phyloP scores from a whole-genome alignment of 2,888 invertebrate species.

The Sericinus montela region DNA sequence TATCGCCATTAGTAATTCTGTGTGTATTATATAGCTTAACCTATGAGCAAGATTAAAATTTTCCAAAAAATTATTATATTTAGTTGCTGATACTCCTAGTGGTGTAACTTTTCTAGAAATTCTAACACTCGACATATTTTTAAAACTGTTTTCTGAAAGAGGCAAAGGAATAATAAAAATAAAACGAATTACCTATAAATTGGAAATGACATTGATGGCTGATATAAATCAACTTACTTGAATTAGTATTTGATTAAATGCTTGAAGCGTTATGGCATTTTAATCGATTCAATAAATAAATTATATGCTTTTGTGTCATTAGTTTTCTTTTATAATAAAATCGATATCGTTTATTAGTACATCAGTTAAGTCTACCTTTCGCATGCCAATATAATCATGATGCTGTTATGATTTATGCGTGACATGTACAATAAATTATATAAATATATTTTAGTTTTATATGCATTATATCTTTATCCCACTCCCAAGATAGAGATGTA shows the following conservation, averaged over 20 bases:
- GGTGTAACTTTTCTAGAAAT: slow-evolving; percentile 1
- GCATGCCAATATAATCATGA: no score
- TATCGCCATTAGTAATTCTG: slow-evolving; percentile 9
- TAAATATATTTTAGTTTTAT: no score
- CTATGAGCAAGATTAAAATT: background rate
- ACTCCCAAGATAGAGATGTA: no score
- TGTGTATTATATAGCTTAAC: slow-evolving; percentile 8
- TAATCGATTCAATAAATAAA: background rate
- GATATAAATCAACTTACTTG: slow-evolving; percentile 11
- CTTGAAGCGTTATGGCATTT: background rate
- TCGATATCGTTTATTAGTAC: no score
- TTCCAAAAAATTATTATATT: slow-evolving; percentile 2
- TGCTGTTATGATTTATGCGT: no score
- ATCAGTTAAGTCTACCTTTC: no score
- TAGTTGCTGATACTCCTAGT: background rate
- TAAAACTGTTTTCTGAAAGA: background rate
- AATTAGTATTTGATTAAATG: background rate
- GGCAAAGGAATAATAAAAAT: background rate
- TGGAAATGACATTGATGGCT: background rate
- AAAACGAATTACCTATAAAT: background rate
- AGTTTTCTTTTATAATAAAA: no score
- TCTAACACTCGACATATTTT: background rate
- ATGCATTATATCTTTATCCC: no score
- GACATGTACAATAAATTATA: no score
- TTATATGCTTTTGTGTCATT: no score